These are phyloP conservation scores for Nycticebus coucang DNA, from an alignment of 2,113 vertebrate species.

Conservation along the genomic window DNA sequence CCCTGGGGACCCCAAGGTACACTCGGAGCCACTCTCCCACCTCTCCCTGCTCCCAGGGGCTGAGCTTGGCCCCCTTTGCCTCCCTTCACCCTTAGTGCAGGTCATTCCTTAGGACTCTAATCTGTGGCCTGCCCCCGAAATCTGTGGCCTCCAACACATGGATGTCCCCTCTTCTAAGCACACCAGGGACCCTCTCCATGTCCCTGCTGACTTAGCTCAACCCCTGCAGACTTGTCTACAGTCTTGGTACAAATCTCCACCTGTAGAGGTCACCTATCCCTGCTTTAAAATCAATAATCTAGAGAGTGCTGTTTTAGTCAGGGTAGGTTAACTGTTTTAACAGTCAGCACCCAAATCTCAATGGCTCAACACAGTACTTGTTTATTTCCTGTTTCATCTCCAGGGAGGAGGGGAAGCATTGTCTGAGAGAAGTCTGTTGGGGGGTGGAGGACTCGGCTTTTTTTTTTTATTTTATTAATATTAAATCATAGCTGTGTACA, in stretches of 20 bases:
- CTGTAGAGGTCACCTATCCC: too few relatives aligned
- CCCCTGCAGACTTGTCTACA: background rate
- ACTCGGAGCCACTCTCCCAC: background rate
- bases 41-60: background rate
- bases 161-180: background rate
- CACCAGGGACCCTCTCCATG: background rate
- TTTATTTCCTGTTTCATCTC: background rate
- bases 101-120: background rate
- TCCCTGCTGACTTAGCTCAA: background rate
- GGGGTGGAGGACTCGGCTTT: background rate
- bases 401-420: background rate
- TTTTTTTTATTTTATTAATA: too few relatives aligned
- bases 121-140: background rate
- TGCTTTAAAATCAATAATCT: background rate
- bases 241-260: background rate
- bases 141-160: background rate
- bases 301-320: background rate
- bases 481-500: too few relatives aligned
- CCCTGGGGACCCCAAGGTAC: background rate
- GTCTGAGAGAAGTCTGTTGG: too few relatives aligned
- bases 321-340: background rate
- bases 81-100: background rate
- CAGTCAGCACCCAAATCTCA: background rate
- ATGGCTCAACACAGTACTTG: background rate
- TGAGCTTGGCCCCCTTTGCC: too few relatives aligned